Evolutionary conservation across 2,113 vertebrate species (phyloP).

Genomic region (Prietella phreatophila): DNA sequence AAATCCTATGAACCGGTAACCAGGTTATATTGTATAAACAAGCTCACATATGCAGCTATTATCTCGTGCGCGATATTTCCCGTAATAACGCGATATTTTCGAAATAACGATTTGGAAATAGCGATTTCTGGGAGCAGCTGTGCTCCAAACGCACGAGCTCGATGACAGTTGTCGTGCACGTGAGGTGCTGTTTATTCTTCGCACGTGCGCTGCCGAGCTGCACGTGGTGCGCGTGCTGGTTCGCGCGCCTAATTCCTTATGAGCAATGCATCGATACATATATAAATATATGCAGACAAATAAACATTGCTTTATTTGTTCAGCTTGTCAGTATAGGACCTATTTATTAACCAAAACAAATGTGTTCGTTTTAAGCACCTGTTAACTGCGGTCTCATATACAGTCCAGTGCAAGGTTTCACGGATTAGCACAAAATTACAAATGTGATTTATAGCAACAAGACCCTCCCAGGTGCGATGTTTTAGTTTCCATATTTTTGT

Average conservation of each 20-base stretch:
- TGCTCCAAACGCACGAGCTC: background rate
- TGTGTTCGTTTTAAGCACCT: background rate
- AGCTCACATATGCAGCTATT: background rate
- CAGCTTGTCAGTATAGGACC: background rate
- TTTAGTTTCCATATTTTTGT: background rate
- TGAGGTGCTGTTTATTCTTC: conserved; percentile 19
- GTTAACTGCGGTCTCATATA: background rate
- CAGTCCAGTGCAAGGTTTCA: background rate
- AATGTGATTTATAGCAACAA: background rate
- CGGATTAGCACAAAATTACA: background rate
- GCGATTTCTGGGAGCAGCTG: background rate
- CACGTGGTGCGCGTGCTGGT: background rate
- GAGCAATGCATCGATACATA: background rate
- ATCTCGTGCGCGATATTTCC: no score
- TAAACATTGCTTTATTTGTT: background rate
- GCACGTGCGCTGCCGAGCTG: conserved; percentile 8
- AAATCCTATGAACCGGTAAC: no score
- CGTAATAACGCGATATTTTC: background rate
- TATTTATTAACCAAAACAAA: background rate
- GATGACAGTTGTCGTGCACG: background rate
- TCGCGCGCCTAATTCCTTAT: background rate
- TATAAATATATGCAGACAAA: background rate
- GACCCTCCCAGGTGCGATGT: background rate
- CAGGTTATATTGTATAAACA: background rate
- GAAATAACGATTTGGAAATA: background rate